These are phyloP conservation scores for Nasonia vitripennis DNA, from an alignment of 1,140 invertebrate genomes.

Conservation along the genomic window DNA sequence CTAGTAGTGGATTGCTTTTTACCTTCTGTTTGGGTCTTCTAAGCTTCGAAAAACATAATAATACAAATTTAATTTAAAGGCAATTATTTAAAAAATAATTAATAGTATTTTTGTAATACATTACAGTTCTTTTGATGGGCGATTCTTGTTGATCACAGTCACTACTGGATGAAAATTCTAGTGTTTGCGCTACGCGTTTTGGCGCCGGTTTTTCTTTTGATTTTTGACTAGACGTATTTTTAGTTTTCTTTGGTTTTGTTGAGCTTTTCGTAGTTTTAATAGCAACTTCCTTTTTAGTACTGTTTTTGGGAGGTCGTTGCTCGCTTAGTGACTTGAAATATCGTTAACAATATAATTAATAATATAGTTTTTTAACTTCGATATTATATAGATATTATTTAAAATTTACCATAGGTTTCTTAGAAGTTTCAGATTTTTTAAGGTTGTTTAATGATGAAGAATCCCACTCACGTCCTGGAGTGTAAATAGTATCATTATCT, in stretches of 20 bases:
- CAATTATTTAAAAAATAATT: background rate
- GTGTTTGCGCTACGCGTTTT: background rate
- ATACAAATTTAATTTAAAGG: background rate
- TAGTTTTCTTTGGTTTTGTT: background rate
- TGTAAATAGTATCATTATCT: background rate
- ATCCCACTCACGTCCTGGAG: background rate
- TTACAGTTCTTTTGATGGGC: background rate
- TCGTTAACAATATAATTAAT: background rate
- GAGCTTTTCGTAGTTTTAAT: background rate
- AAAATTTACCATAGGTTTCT: background rate
- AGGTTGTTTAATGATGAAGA: background rate
- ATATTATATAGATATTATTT: background rate
- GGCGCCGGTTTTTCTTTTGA: background rate
- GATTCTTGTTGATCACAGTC: background rate
- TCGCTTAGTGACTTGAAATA: background rate
- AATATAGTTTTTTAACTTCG: background rate
- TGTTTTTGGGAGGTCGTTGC: background rate
- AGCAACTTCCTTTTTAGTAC: background rate
- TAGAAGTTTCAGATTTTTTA: background rate
- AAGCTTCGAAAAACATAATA: background rate
- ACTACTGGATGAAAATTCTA: background rate
- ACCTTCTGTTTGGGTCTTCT: background rate
- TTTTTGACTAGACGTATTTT: background rate
- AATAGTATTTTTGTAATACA: background rate
- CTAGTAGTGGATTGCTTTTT: background rate